A percentile compares a stretch with the other conserved stretches of the same genome.
Evolutionary conservation across 2,113 vertebrate genomes (phyloP).

Genomic region (Bubalus kerabau): DNA sequence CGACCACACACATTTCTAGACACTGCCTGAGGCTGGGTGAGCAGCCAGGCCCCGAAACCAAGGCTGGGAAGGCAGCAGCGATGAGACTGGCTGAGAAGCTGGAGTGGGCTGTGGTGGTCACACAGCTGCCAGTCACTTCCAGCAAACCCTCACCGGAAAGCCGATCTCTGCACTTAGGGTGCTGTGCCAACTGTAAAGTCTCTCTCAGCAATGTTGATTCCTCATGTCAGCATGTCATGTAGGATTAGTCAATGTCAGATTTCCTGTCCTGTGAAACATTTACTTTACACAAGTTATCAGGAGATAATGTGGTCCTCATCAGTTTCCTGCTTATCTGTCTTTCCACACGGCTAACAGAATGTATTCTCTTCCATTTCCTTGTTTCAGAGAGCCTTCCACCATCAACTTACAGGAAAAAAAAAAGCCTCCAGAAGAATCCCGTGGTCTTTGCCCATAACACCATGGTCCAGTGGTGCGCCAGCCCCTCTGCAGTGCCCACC

Average conservation of each 20-base stretch:
- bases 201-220: not conserved
- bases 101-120: rapidly evolving
- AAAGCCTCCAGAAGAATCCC: not conserved
- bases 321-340: not conserved
- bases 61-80: not conserved
- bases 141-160: not conserved
- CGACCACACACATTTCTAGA: not conserved
- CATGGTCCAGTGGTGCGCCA: not conserved
- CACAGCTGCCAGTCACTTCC: not conserved
- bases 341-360: not conserved
- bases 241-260: conserved; percentile 7
- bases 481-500: not conserved
- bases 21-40: not conserved
- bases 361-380: not conserved
- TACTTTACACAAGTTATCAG: not conserved
- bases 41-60: not conserved
- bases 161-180: not conserved
- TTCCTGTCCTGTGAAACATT: conserved; percentile 35
- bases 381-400: not conserved
- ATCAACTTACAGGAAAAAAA: not conserved
- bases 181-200: not conserved
- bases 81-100: not conserved
- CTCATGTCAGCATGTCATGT: not conserved
- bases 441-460: no score
- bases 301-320: not conserved